A percentile compares a stretch with the other conserved stretches of the same genome.
Evolutionary conservation across 2,797 vertebrate genomes (phyloP).

Genomic region (Peromyscus aztecus): DNA sequence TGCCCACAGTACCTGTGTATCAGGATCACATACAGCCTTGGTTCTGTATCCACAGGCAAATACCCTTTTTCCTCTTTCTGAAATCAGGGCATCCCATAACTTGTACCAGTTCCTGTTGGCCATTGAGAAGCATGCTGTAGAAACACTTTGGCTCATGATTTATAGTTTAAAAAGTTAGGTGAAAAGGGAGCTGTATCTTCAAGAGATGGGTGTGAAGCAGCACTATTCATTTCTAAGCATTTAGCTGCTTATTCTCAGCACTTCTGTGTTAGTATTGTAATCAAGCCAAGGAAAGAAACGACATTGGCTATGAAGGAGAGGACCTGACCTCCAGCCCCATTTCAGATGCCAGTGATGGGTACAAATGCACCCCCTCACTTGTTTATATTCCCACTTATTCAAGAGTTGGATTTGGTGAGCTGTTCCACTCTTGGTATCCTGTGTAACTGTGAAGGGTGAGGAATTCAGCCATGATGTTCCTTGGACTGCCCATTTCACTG

Average conservation of each 20-base stretch:
- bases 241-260: background rate
- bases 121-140: background rate
- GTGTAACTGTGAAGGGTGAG: background rate
- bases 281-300: background rate
- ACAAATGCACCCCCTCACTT: background rate
- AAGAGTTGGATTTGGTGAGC: background rate
- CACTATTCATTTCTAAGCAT: background rate
- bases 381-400: background rate
- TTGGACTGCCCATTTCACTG: background rate
- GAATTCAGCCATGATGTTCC: background rate
- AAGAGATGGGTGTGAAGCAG: background rate
- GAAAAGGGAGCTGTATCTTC: background rate
- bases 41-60: background rate
- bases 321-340: too few relatives aligned
- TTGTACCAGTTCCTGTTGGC: background rate
- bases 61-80: background rate
- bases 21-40: fast-evolving
- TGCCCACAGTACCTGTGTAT: background rate
- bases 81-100: background rate
- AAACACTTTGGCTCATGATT: background rate
- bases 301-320: background rate
- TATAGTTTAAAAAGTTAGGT: background rate
- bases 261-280: background rate
- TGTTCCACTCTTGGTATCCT: background rate
- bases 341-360: fast-evolving